Base-by-base conservation (phyloP, 2,888 invertebrate species). In the Priapulus caudatus region DNA sequence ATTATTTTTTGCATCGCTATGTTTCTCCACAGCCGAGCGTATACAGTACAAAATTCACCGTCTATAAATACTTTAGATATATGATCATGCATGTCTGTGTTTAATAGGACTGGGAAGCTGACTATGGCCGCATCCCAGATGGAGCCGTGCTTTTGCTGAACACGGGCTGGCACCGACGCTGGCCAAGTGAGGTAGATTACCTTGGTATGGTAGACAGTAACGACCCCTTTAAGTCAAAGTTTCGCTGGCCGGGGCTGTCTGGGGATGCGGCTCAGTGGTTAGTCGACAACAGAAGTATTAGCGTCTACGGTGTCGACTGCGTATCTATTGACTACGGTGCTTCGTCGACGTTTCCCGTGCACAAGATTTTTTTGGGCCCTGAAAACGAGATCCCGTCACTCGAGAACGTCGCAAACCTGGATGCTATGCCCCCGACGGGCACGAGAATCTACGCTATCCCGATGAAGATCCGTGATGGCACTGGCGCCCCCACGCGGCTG, bases 231-330 rank as follows among this genome's bases (percentile, higher is more conserved):
- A n/a, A n/a, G n/a, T n/a, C n/a, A n/a, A n/a, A n/a, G n/a, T n/a
- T n/a, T n/a, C n/a, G n/a, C n/a, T n/a, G n/a, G n/a, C 33, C 33
- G n/a, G 64, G 61, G 15, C 60, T 81, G 45, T 77, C 78, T 45
- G 74, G 72, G 58, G 77, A 77, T 46, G 76, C 81, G 19, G 80
- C 80, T 1, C 67, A 76, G 51, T 81, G 80, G 78, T 73, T 83
- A 55, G 74, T 74, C 1, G 67, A 73, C 0, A 67, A 77, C 45
- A 73, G 63, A 10, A 75, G 76, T 57, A 76, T 82, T 54, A 74
- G 79, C 1, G 83, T 82, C 0, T 76, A 83, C 1, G 82, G 78
- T 0, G 73, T 81, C 0, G 83, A 83, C 65, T 77, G 79, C 0
- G 76, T 81, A 0, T 80, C 81, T 4, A 67, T 78, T 1, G 83